Evolutionary conservation across 2,888 invertebrate genomes (phyloP).

Genomic region (Neoascia interrupta): DNA sequence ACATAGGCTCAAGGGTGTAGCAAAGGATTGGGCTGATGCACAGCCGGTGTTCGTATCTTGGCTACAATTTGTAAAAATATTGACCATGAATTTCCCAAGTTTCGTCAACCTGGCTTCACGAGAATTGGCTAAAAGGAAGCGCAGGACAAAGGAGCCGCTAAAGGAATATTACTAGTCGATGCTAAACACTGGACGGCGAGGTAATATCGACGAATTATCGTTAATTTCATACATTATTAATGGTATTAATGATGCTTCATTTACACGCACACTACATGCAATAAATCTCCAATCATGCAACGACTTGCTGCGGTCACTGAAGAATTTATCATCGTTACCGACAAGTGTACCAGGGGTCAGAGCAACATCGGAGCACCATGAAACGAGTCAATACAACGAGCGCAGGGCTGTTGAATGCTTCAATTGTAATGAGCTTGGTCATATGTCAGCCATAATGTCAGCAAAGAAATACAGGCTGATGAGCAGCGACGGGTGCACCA

Average conservation of each 20-base stretch:
- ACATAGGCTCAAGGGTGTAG: slow-evolving; percentile 66
- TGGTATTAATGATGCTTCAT: no score
- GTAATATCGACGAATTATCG: slow-evolving; percentile 34
- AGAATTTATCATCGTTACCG: background rate
- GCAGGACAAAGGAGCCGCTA: slow-evolving; percentile 24
- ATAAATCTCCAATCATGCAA: slow-evolving; percentile 25
- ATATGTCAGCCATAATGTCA: background rate
- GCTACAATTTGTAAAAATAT: background rate
- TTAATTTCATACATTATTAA: slow-evolving; percentile 55
- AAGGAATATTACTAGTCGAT: slow-evolving; percentile 39
- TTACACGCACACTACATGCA: slow-evolving; percentile 34
- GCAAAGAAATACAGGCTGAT: background rate
- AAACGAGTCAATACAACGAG: background rate
- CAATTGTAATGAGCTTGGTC: background rate
- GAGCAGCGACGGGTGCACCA: background rate
- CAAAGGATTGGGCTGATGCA: slow-evolving; percentile 1
- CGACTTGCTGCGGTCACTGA: slow-evolving; percentile 36
- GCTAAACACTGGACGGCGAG: slow-evolving; percentile 47
- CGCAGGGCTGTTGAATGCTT: background rate
- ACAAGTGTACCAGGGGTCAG: background rate
- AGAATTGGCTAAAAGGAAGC: slow-evolving; percentile 1
- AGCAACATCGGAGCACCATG: background rate
- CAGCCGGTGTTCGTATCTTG: slow-evolving; percentile 18
- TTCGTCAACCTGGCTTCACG: slow-evolving; percentile 7
- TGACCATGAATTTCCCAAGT: slow-evolving; percentile 32